These are phyloP conservation scores for Agrochola circellaris DNA, from an alignment of 2,888 invertebrate species.

Conservation along the genomic window DNA sequence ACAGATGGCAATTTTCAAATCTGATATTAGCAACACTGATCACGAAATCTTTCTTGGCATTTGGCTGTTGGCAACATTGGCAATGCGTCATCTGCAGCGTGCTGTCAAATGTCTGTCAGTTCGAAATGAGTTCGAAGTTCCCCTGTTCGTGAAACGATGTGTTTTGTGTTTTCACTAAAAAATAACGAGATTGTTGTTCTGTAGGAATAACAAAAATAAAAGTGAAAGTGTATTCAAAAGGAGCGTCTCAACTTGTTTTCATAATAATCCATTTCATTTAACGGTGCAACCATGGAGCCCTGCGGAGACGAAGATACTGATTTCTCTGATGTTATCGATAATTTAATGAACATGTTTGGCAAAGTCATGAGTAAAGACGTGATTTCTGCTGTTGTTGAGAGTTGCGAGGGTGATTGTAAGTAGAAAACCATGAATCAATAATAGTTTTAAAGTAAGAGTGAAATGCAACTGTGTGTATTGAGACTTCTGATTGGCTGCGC, in stretches of 20 bases:
- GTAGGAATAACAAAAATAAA: neutral
- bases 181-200: slow-evolving; percentile 1
- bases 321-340: slow-evolving; percentile 74
- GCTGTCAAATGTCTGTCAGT: slow-evolving; percentile 18
- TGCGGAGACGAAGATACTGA: slow-evolving; percentile 54
- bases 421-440: slow-evolving; percentile 56
- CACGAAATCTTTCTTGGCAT: neutral
- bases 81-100: neutral
- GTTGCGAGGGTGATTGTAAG: slow-evolving; percentile 84
- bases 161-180: neutral
- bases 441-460: slow-evolving; percentile 1
- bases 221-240: slow-evolving; percentile 7
- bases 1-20: neutral
- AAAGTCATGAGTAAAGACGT: slow-evolving; percentile 77
- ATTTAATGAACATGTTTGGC: slow-evolving; percentile 80
- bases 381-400: slow-evolving; percentile 81
- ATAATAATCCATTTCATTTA: slow-evolving; percentile 5
- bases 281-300: slow-evolving; percentile 51
- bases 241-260: neutral
- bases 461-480: slow-evolving; percentile 20
- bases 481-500: slow-evolving; percentile 40
- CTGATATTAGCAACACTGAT: neutral
- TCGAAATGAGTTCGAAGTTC: slow-evolving; percentile 16
- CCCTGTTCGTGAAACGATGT: neutral
- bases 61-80: neutral